These are phyloP conservation scores for Drosophila tanythrix DNA, from an alignment of 2,888 invertebrate genomes.

Conservation along the genomic window DNA sequence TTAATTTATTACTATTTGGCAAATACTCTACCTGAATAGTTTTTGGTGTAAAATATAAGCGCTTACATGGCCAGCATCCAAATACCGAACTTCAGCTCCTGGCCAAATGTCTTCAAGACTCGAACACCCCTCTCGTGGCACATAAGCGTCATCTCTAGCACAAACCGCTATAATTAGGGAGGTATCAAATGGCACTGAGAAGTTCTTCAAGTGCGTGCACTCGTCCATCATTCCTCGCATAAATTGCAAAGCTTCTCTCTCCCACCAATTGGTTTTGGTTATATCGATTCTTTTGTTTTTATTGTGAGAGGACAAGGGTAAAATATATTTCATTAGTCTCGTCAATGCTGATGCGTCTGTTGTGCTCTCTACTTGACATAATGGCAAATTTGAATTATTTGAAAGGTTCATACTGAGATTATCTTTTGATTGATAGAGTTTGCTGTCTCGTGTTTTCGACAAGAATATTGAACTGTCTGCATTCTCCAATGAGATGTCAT, in stretches of 20 bases:
- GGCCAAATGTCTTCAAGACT: slow-evolving; percentile 96
- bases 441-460: slow-evolving; percentile 49
- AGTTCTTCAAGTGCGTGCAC: slow-evolving; percentile 98
- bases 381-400: slow-evolving; percentile 21
- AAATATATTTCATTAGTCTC: slow-evolving; percentile 83
- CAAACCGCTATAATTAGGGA: slow-evolving; percentile 95
- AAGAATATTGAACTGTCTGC: slow-evolving; percentile 67
- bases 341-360: slow-evolving; percentile 75
- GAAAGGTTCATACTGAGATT: slow-evolving; percentile 30
- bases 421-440: slow-evolving; percentile 39
- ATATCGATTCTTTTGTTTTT: slow-evolving; percentile 85
- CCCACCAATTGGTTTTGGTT: slow-evolving; percentile 89
- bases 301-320: slow-evolving; percentile 67
- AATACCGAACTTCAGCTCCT: slow-evolving; percentile 93
- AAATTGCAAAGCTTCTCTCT: slow-evolving; percentile 94
- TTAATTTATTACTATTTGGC: not conserved
- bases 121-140: slow-evolving; percentile 93
- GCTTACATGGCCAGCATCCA: slow-evolving; percentile 95
- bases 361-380: slow-evolving; percentile 10
- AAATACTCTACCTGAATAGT: slow-evolving; percentile 90
- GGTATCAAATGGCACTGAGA: slow-evolving; percentile 94
- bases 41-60: slow-evolving; percentile 95
- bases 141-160: slow-evolving; percentile 95
- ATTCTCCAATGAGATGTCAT: slow-evolving; percentile 15
- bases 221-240: slow-evolving; percentile 99